Percentiles rank a stretch among this genome's conserved stretches.
Evolutionary conservation across 2,113 vertebrate species (phyloP).

Genomic region (Heliornis fulica): DNA sequence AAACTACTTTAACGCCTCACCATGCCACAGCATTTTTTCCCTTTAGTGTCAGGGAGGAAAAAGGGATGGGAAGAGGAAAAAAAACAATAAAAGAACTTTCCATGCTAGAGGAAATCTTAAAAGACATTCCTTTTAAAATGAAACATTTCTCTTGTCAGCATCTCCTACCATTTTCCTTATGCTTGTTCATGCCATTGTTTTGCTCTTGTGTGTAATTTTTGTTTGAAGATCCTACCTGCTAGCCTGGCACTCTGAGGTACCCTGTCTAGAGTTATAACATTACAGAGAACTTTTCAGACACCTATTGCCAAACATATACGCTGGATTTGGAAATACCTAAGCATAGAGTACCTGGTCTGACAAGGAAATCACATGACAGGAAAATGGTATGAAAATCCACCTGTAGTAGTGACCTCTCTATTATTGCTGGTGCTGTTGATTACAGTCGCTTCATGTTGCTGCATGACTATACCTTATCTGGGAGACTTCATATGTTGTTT

Average conservation of each 20-base stretch:
- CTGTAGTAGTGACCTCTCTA: not conserved
- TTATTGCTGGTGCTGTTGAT: not conserved
- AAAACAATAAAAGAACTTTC: not conserved
- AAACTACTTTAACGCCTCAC: not conserved
- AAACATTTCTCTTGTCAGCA: not conserved
- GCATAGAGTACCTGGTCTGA: not conserved
- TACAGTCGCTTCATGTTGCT: not conserved
- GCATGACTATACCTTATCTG: not conserved
- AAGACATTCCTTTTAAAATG: not conserved
- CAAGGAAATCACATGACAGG: not conserved
- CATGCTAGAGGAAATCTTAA: not conserved
- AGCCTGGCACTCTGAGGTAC: not conserved
- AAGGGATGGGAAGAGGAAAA: accelerated
- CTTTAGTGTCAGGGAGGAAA: accelerated
- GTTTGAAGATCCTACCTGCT: not conserved
- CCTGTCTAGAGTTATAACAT: not conserved
- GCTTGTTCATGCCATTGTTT: not conserved
- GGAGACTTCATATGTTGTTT: not conserved
- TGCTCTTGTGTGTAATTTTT: not conserved
- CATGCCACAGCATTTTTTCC: not conserved
- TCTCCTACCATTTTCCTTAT: not conserved
- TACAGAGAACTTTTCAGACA: not conserved
- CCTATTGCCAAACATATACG: not conserved
- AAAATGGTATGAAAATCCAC: not conserved
- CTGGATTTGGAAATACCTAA: not conserved